Evolutionary conservation across 2,797 vertebrate genomes (phyloP), one percentile per base, ranked within the genome.

Genomic region (Micromesistius poutassou): DNA sequence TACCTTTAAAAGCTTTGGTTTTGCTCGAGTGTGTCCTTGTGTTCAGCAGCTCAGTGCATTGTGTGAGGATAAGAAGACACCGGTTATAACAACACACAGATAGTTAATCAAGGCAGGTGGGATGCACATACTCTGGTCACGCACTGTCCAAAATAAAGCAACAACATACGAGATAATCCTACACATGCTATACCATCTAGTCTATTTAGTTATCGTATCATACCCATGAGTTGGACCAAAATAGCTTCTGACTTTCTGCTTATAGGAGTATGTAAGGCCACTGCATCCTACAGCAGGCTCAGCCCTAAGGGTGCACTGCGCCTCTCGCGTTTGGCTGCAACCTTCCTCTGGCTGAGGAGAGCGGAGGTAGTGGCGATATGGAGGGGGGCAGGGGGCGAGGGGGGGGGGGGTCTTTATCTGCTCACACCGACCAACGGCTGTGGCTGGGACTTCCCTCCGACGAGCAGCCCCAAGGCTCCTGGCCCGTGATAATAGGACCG

Each of bases 401-500:
- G 81, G 86, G 30, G 83, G 78, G 84, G 79, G 83, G 84, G 79
- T 83, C 85, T 81, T 93, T 95, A 95, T 95, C 94, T 94, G 80
- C 14, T 77, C 78, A 84, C 71, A 87, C 94, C 94, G 93, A 91
- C 86, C 89, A 91, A 91, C 92, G 83, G 88, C 91, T 91, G 89
- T 79, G 79, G 80, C 83, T 14, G 89, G 82, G 28, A 85, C 86
- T 86, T 89, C 87, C 91, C 90, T 89, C 79, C 80, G 83, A 85
- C 87, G 88, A 85, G 84, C 86, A 84, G 78, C 82, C 87, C 2
- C 31, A 82, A 80, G 85, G 80, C 46, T 87, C 46, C 87, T 94
- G 93, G 92, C 88, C 87, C 82, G 30, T 89, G 94, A 94, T 94
- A 94, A 94, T 89, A 93, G 74, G 70, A 77, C 80, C 82, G 78